Conservation (phyloP, 2,113 vertebrate species). For the Pluvialis apricaria region DNA sequence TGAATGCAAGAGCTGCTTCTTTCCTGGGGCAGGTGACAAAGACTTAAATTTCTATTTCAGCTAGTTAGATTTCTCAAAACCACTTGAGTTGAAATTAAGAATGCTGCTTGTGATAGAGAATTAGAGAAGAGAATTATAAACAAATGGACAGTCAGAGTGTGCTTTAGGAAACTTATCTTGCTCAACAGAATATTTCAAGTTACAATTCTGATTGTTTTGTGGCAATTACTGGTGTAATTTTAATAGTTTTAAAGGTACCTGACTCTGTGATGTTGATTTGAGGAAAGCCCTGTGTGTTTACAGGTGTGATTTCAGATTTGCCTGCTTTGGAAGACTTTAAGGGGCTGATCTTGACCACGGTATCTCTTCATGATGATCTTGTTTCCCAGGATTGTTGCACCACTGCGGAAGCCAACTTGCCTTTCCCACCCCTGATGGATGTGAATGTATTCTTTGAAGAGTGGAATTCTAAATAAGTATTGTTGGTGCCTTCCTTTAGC, state of each 20-base stretch:
- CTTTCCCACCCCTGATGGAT: not conserved
- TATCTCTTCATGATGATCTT: not conserved
- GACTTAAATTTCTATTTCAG: not conserved
- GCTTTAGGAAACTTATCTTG: not conserved
- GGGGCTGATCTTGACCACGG: not conserved
- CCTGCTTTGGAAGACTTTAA: not conserved
- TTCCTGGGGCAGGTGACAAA: not conserved
- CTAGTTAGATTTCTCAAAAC: not conserved
- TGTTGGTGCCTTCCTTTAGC: not conserved
- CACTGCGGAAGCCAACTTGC: not conserved
- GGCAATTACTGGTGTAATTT: not conserved
- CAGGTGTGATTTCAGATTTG: not conserved
- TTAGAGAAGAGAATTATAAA: not conserved
- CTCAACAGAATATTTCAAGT: not conserved
- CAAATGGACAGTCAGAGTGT: not conserved
- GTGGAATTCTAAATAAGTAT: not conserved
- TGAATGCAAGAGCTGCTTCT: not conserved
- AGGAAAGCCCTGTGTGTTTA: not conserved
- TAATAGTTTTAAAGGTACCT: not conserved
- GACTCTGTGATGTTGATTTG: not conserved
- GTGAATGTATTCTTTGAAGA: not conserved
- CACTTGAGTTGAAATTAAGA: not conserved
- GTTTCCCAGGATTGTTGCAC: not conserved
- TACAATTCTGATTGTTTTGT: not conserved
- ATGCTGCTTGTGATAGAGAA: not conserved